A percentile compares a stretch with the other conserved stretches of the same genome.
These are phyloP conservation scores for Aspidiotus rigidus DNA, from an alignment of 2,888 invertebrate species.

Conservation along the genomic window DNA sequence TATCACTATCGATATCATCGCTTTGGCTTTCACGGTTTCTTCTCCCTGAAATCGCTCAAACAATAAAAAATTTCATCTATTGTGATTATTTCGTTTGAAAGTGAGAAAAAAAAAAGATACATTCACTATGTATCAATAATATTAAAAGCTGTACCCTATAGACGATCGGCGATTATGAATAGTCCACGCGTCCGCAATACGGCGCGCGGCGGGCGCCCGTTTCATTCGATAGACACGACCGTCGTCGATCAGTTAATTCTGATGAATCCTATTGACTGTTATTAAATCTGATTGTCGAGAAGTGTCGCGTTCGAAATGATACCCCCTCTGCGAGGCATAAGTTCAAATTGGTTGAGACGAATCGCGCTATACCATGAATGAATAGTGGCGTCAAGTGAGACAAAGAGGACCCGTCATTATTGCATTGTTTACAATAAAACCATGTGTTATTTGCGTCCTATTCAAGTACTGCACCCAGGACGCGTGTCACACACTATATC, in stretches of 20 bases:
- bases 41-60: too few species aligned
- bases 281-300: slow-evolving; percentile 29
- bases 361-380: background rate
- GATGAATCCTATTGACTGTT: slow-evolving; percentile 29
- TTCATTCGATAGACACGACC: slow-evolving; percentile 8
- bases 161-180: background rate
- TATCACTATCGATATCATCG: too few species aligned
- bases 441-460: background rate
- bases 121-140: too few species aligned
- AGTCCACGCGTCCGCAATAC: slow-evolving; percentile 5
- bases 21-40: too few species aligned
- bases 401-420: slow-evolving; percentile 28
- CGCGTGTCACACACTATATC: background rate
- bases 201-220: background rate
- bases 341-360: slow-evolving; percentile 3
- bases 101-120: too few species aligned
- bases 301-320: slow-evolving; percentile 28
- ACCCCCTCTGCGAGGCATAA: slow-evolving; percentile 11
- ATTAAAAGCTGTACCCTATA: too few species aligned
- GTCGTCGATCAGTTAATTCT: slow-evolving; percentile 27
- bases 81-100: too few species aligned
- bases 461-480: background rate
- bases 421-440: slow-evolving; percentile 24
- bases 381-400: slow-evolving; percentile 8
- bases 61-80: too few species aligned